Conservation (phyloP, 1,140 invertebrate species). For the Capitella teleta region DNA sequence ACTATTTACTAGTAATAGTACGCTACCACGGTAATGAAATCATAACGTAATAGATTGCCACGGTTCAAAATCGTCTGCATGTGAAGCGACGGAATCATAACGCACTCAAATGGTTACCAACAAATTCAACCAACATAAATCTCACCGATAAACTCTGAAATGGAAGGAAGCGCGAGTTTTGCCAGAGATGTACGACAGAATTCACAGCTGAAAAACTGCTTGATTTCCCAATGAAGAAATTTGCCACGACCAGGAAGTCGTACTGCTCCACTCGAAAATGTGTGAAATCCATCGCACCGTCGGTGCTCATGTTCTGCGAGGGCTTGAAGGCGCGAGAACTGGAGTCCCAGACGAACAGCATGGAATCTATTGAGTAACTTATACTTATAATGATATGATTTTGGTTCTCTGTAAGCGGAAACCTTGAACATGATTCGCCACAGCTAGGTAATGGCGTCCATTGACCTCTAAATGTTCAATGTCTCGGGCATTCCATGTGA, state of each 20-base stretch:
- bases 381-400: conserved; percentile 12
- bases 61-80: too few relatives aligned
- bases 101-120: too few relatives aligned
- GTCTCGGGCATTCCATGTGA: conserved; percentile 33
- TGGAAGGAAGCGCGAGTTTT: conserved; percentile 22
- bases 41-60: too few relatives aligned
- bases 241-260: conserved; percentile 33
- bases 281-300: conserved; percentile 36
- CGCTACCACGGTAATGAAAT: too few relatives aligned
- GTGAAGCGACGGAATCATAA: too few relatives aligned
- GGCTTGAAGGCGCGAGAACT: conserved; percentile 17
- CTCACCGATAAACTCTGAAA: conserved; percentile 35
- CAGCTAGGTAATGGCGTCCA: conserved; percentile 28
- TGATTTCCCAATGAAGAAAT: conserved; percentile 24
- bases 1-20: too few relatives aligned
- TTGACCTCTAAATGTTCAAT: conserved; percentile 34
- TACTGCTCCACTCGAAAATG: conserved; percentile 27
- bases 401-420: neutral
- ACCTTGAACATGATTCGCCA: conserved; percentile 34
- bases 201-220: conserved; percentile 23
- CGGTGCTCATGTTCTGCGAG: conserved; percentile 24
- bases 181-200: conserved; percentile 31
- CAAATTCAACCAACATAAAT: too few relatives aligned
- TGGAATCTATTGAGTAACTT: conserved; percentile 23
- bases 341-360: conserved; percentile 27